Base-by-base conservation (phyloP, 2,113 vertebrate genomes). In the Grus americana region DNA sequence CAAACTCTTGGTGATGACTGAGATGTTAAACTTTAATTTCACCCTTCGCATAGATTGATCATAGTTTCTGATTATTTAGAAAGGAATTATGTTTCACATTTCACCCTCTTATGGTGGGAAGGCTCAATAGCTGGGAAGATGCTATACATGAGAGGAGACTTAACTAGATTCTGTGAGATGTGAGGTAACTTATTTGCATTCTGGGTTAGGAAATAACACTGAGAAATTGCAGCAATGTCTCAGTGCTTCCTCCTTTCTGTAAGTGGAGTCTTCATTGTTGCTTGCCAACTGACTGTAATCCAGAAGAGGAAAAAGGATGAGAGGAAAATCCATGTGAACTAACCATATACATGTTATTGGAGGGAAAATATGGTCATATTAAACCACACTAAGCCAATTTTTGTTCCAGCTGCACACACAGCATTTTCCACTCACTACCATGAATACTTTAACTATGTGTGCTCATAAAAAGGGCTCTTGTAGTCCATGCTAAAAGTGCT, bases 401-500 rank as follows among this genome's bases (percentile, higher is more conserved):
- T 94, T 79, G 47, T 93, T 96, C 86, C 84, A 86, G 49, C 70
- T 96, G 84, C 91, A 34, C 62, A 96, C 61, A 42, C 12, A 91
- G 79, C 79, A 38, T 94, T 96, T 96, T 96, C 68, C 57, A 52
- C 68, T 94, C 72, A 26, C 27, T 92, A 5, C 75, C 65, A 74
- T 95, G 88, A 92, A 88, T 92, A 58, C 72, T 92, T 94, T 66
- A 70, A 72, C 67, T 91, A 0, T 96, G 34, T 94, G 27, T 59
- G 30, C 46, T 93, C 54, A 72, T 93, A 81, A 91, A 97, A 82
- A 66, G 83, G 66, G 36, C 46, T 94, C 57, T 93, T 89, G 30
- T 92, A 92, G 80, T 87, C 83, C 76, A 23, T 91, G 66, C 15
- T 80, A 57, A 59, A 94, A 95, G 84, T 81, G 49, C 40, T 95